These are phyloP conservation scores for Alcis repandata DNA, from an alignment of 2,888 invertebrate genomes.

Conservation along the genomic window DNA sequence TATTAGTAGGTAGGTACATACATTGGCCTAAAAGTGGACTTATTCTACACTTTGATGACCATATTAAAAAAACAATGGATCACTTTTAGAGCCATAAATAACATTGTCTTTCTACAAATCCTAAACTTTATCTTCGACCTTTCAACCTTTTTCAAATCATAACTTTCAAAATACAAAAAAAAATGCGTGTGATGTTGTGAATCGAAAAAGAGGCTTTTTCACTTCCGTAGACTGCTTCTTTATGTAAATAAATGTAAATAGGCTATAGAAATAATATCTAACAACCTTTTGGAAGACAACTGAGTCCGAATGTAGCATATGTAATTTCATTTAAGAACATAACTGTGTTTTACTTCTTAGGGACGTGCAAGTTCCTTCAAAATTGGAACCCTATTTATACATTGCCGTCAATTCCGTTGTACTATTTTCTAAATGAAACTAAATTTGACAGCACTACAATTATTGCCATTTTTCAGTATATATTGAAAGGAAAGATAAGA, in stretches of 20 bases:
- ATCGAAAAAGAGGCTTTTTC: conserved; percentile 62
- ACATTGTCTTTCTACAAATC: conserved; percentile 21
- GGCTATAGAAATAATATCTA: conserved; percentile 42
- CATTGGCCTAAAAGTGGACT: neutral
- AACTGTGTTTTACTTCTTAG: neutral
- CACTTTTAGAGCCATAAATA: conserved; percentile 1
- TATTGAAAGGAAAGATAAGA: neutral
- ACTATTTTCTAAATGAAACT: neutral
- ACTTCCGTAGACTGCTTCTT: conserved; percentile 61
- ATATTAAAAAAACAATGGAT: neutral
- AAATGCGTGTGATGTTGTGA: conserved; percentile 52
- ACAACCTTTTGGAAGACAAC: conserved; percentile 12
- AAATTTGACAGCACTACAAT: neutral
- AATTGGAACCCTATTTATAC: neutral
- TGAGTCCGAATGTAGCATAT: neutral
- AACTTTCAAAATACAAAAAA: neutral
- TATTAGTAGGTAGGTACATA: conserved; percentile 2
- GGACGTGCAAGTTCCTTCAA: neutral
- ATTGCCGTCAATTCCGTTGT: neutral
- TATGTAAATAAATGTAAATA: conserved; percentile 72
- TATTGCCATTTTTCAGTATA: neutral
- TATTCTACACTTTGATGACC: neutral
- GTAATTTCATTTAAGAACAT: neutral
- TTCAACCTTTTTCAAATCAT: conserved; percentile 42
- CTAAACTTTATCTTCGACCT: conserved; percentile 46